A percentile compares a stretch with the other conserved stretches of the same genome.
phyloP scores from a whole-genome alignment of 2,113 vertebrate species.

The Equus quagga region DNA sequence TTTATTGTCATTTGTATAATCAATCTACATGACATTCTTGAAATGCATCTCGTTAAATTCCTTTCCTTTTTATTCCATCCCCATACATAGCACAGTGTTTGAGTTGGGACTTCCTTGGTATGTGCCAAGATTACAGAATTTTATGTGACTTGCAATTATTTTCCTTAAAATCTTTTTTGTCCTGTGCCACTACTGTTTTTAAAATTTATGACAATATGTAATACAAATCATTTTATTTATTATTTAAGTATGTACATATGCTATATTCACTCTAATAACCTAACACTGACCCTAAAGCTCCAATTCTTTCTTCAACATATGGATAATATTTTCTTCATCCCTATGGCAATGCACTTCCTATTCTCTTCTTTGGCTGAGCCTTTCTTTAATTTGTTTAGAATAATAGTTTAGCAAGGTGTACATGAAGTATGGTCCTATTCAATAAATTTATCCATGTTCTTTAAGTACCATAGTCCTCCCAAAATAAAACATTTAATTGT shows the following conservation, averaged over 20 bases:
- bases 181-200: background rate
- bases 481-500: background rate
- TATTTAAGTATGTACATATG: background rate
- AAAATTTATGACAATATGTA: background rate
- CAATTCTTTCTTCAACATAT: background rate
- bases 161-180: background rate
- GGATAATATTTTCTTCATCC: background rate
- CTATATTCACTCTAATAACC: background rate
- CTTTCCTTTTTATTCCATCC: background rate
- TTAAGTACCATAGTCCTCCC: background rate
- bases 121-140: background rate
- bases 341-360: fast-evolving
- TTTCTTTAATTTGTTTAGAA: background rate
- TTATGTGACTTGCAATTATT: background rate
- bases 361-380: background rate
- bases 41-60: background rate
- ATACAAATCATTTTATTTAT: background rate
- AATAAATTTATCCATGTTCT: background rate
- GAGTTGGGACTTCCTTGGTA: background rate
- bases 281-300: background rate
- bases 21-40: background rate
- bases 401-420: background rate
- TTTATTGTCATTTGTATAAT: background rate
- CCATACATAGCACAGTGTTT: background rate
- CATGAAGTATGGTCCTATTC: background rate